phyloP scores from a whole-genome alignment of 2,113 vertebrate genomes.

The Chionis minor region DNA sequence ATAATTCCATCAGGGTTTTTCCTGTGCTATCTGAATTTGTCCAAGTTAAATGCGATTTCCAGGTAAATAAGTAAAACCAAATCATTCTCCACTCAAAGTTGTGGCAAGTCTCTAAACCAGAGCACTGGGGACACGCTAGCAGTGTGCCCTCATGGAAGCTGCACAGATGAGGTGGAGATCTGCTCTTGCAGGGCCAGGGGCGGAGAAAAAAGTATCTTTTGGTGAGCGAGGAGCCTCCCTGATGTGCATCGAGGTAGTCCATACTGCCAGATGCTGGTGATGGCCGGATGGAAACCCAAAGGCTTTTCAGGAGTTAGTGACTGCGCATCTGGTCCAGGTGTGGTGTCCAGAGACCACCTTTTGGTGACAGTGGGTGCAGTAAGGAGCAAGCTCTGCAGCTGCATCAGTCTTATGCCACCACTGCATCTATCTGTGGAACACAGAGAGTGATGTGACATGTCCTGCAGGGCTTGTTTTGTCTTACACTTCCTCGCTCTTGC shows the following conservation, averaged over 20 bases:
- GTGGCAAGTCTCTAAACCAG: not conserved
- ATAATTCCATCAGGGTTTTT: not conserved
- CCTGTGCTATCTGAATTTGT: not conserved
- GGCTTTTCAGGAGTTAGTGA: not conserved
- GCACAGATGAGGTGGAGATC: not conserved
- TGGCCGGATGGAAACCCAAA: not conserved
- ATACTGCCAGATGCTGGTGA: not conserved
- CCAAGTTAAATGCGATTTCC: not conserved
- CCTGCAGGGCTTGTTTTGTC: not conserved
- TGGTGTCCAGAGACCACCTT: not conserved
- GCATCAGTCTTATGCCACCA: not conserved
- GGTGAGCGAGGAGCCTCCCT: not conserved
- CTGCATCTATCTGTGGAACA: not conserved
- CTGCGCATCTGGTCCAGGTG: not conserved
- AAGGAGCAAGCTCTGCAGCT: not conserved
- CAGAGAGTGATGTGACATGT: rapidly evolving
- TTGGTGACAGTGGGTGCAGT: not conserved
- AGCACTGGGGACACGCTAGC: rapidly evolving
- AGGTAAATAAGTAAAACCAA: not conserved
- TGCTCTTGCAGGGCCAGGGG: not conserved
- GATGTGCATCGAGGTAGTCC: not conserved
- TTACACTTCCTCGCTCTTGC: not conserved
- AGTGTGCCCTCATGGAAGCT: not conserved
- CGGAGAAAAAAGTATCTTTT: not conserved
- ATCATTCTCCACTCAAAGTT: not conserved